Conservation (phyloP, 2,888 invertebrate genomes). For the Bembecia ichneumoniformis region DNA sequence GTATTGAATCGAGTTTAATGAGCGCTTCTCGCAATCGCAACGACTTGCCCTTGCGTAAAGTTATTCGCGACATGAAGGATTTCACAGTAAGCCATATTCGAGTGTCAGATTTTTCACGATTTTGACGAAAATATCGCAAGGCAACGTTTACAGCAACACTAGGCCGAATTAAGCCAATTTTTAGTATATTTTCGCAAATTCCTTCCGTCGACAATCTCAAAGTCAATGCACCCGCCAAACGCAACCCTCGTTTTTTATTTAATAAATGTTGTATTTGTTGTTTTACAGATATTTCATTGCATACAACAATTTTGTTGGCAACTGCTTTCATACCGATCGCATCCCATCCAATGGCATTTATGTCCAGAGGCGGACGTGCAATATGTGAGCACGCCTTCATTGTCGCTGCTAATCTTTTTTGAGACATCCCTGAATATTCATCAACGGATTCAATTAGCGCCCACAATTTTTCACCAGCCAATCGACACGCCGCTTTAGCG, state of each 20-base stretch:
- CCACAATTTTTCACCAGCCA: constrained; percentile 7
- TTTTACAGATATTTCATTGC: constrained; percentile 19
- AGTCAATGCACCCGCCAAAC: constrained; percentile 27
- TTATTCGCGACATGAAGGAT: constrained; percentile 19
- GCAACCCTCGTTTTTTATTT: constrained; percentile 24
- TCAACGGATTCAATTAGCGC: constrained; percentile 12
- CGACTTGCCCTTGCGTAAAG: constrained; percentile 13
- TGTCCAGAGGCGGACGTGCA: constrained; percentile 24
- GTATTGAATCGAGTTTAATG: constrained; percentile 17
- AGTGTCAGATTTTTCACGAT: constrained; percentile 14
- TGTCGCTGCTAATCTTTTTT: constrained; percentile 17
- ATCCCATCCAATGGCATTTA: constrained; percentile 26
- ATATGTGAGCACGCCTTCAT: constrained; percentile 32
- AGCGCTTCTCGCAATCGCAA: constrained; percentile 7
- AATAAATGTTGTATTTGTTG: constrained; percentile 19
- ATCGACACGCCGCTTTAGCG: constrained; percentile 15
- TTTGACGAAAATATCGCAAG: constrained; percentile 17
- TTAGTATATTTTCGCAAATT: constrained; percentile 16
- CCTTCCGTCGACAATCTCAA: constrained; percentile 13
- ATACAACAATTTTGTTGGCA: constrained; percentile 26
- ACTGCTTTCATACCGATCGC: constrained; percentile 33
- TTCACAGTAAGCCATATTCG: constrained; percentile 34
- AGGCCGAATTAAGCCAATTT: constrained; percentile 23
- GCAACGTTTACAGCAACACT: constrained; percentile 25
- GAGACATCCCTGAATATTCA: constrained; percentile 9